These are phyloP conservation scores for Rhingia rostrata DNA, from an alignment of 2,888 invertebrate genomes.

Conservation along the genomic window DNA sequence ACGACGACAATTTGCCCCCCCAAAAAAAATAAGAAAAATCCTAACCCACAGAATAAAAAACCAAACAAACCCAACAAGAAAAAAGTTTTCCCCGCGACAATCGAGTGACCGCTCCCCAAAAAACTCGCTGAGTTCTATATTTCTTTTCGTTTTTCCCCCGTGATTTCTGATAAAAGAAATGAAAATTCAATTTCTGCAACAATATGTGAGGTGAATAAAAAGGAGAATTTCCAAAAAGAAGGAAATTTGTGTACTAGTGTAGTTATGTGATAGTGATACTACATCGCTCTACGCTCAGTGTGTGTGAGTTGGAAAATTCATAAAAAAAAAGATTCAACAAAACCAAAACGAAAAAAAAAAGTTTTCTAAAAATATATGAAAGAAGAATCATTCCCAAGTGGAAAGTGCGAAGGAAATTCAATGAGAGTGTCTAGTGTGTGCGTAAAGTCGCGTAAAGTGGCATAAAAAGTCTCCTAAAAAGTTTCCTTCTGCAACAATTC, in stretches of 20 bases:
- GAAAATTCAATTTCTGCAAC: constrained; percentile 60
- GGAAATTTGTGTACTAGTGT: constrained; percentile 38
- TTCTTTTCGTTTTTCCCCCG: constrained; percentile 31
- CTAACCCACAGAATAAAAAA: constrained; percentile 17
- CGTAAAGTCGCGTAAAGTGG: constrained; percentile 66
- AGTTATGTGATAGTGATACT: constrained; percentile 47
- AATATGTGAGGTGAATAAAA: constrained; percentile 70
- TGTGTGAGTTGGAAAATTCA: constrained; percentile 60
- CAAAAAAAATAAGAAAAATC: constrained; percentile 27
- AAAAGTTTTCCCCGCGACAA: constrained; percentile 56
- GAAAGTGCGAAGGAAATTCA: constrained; percentile 71
- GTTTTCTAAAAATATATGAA: constrained; percentile 71
- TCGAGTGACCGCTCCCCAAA: constrained; percentile 69
- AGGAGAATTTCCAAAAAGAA: constrained; percentile 44
- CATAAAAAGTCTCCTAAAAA: constrained; percentile 17
- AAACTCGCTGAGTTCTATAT: constrained; percentile 52
- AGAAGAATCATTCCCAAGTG: constrained; percentile 65
- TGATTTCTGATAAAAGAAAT: constrained; percentile 29
- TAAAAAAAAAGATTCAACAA: constrained; percentile 48
- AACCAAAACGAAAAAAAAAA: constrained; percentile 45
- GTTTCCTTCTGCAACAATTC: constrained; percentile 55
- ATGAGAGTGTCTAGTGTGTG: constrained; percentile 62
- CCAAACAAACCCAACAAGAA: constrained; percentile 36
- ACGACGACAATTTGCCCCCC: constrained; percentile 16
- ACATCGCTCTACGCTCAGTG: constrained; percentile 15